Conservation (phyloP, 1,140 invertebrate species). For the Euschistus heros region DNA sequence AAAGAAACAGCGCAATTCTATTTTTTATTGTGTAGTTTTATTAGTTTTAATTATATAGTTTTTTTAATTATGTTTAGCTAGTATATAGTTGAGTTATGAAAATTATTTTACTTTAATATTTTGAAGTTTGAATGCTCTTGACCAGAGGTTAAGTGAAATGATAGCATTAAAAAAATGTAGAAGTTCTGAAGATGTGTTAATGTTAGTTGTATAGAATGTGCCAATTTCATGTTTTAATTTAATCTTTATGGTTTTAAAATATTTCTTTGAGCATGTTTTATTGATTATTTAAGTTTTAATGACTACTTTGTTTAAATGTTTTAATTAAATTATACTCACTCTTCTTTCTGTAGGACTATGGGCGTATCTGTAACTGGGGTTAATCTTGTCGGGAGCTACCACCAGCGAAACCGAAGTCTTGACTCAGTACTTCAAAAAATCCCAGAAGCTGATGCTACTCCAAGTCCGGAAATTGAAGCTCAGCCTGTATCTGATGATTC, state of each 20-base stretch:
- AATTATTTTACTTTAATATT: too few species aligned
- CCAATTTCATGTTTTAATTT: neutral
- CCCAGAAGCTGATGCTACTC: constrained; percentile 69
- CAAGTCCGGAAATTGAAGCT: constrained; percentile 61
- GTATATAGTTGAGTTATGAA: too few species aligned
- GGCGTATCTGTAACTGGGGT: constrained; percentile 62
- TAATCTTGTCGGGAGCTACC: constrained; percentile 47
- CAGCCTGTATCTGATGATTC: constrained; percentile 70
- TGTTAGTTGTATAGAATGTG: neutral
- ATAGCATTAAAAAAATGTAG: too few species aligned
- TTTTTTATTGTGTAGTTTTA: too few species aligned
- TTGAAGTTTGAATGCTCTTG: too few species aligned
- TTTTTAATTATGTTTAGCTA: too few species aligned
- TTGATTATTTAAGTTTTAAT: neutral
- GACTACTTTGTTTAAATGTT: neutral
- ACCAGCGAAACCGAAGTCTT: constrained; percentile 76
- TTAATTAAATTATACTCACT: constrained; percentile 18
- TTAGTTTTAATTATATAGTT: too few species aligned
- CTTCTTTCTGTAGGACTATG: constrained; percentile 51
- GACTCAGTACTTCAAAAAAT: constrained; percentile 78
- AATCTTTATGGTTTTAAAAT: neutral
- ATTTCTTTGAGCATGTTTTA: neutral
- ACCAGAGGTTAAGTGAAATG: too few species aligned
- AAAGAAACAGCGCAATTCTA: too few species aligned
- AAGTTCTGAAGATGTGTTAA: too few species aligned